Base-by-base conservation (phyloP, 2,113 vertebrate genomes). In the Clinocottus analis region DNA sequence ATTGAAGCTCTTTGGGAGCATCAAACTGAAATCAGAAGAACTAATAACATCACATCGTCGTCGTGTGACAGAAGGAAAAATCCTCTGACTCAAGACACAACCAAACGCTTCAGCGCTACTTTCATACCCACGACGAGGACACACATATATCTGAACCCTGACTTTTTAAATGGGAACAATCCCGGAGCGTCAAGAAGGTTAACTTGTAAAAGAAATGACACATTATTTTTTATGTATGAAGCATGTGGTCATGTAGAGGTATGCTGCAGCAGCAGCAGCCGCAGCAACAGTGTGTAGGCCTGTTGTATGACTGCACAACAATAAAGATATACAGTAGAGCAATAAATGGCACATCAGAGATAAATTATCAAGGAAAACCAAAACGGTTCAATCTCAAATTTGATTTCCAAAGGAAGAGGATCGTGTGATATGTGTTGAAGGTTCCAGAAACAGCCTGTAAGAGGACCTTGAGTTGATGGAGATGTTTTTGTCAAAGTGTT, bases 41-140 rank as follows among this genome's bases (percentile, higher is more conserved):
- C 62, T 72, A 62, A 77, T 58, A 56, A 58, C 39, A 51, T 85
- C 68, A 72, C 19, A 43, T 85, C 77, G 77, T 55, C 61, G 8
- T 39, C 2, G 39, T 41, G n/a, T 6, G n/a, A 49, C 43, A 58
- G 59, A 65, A 27, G 66, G 53, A 23, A n/a, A n/a, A n/a, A n/a
- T n/a, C n/a, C n/a, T n/a, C n/a, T n/a, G n/a, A n/a, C n/a, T n/a
- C n/a, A n/a, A n/a, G n/a, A n/a, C n/a, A 21, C 39, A 21, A 60
- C 33, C 43, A 45, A 60, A 60, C 60, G 65, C 55, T 4, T 21
- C 58, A 64, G 51, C 19, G 17, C n/a, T 60, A 29, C 31, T 61
- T 67, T 23, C 45, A 80, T 23, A 56, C 71, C 14, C 10, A 23
- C 7, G 6, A 8, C 11, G 27, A 72, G 6, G 21, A 10, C 53